Evolutionary conservation across 1,140 invertebrate species (phyloP), one percentile per base, ranked within the genome.

Genomic region (Cheumatopsyche charites): DNA sequence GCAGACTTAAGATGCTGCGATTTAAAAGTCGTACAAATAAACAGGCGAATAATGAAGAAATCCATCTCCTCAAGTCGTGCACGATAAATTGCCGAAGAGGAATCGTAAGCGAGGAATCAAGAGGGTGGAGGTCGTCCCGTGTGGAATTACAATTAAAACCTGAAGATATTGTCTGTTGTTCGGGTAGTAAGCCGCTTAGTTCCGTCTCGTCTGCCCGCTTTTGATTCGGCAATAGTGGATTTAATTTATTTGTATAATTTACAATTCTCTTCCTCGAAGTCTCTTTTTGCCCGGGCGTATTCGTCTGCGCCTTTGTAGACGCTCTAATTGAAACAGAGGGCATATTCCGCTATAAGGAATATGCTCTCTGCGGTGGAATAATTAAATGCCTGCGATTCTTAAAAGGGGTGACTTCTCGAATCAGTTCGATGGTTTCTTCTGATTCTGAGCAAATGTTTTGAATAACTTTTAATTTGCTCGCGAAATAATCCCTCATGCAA

Each of bases 31-130:
- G 65, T 43, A n/a, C 21, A 73, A 62, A 4, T 36, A 55, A 23
- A 13, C 17, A 26, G 1, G 21, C 66, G 62, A 73, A 73, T 69
- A 73, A 73, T 70, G 61, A 49, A 73, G 62, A 45, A 61, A 70
- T 73, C 65, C 72, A 73, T 73, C 72, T 69, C 45, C 66, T 45
- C 62, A 47, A 23, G 66, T 58, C 47, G 47, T 4, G 9, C 65
- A 42, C 15, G 12, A 41, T 19, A 36, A 52, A 72, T 67, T 19
- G 52, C 43, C 21, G 55, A 72, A 67, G 52, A 17, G 65, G 41
- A 58, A 17, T 1, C 47, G 3, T 36, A 3, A 4, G 29, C 3
- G 29, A 9, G 3, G 29, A 9, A 9, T 36, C 9, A 4, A 4
- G 29, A 9, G 9, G 29, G 3, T 9, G 29, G 29, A 36, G 29